Conservation (phyloP, 1,140 invertebrate species). For the Calycopis cecrops region DNA sequence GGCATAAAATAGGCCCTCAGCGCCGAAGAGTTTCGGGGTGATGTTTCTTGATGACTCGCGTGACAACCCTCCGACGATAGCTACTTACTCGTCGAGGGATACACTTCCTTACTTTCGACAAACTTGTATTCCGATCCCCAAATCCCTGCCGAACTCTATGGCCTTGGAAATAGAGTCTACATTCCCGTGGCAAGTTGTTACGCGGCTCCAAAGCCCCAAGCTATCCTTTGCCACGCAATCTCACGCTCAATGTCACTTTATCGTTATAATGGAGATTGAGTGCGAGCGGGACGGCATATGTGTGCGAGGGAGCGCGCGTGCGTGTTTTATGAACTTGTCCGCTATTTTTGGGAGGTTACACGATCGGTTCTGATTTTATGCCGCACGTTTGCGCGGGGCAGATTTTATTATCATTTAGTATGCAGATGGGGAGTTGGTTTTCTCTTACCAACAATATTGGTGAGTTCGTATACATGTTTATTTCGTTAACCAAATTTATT, state of each 20-base stretch:
- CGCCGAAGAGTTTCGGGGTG: background rate
- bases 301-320: constrained; percentile 3
- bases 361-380: no score
- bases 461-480: no score
- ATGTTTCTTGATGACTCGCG: constrained; percentile 20
- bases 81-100: constrained; percentile 30
- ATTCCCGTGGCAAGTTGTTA: background rate
- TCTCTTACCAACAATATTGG: no score
- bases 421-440: no score
- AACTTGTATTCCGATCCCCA: constrained; percentile 8
- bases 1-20: constrained; percentile 8
- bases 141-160: background rate
- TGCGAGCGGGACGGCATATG: constrained; percentile 25
- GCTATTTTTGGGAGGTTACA: no score
- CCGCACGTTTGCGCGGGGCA: no score
- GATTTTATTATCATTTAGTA: no score
- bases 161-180: constrained; percentile 6
- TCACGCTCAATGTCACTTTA: constrained; percentile 42
- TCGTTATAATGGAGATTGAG: constrained; percentile 41
- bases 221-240: constrained; percentile 30
- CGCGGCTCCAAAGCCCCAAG: background rate
- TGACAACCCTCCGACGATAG: constrained; percentile 29
- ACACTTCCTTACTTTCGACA: constrained; percentile 26
- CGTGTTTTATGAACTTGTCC: no score
- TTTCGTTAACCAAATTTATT: no score